Percentiles rank a stretch among this genome's conserved stretches.
Conservation (phyloP, 1,140 invertebrate genomes). For the Drosophila oshimai region DNA sequence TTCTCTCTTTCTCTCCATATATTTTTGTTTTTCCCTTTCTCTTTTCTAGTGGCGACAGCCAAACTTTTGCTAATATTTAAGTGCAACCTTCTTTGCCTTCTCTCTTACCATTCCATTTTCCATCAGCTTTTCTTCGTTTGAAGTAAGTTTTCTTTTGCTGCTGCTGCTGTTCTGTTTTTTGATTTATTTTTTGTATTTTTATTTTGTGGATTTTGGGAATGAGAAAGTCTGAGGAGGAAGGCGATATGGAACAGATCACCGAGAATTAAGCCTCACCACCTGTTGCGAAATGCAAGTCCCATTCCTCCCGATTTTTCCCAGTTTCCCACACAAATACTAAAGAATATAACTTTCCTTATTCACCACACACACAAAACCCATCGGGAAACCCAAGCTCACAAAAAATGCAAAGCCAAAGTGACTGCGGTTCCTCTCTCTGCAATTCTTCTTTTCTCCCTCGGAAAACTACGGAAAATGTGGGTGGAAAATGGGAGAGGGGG, state of each 20-base stretch:
- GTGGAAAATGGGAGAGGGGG: background rate
- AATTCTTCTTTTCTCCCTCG: background rate
- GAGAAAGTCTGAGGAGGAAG: background rate
- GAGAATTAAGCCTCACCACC: constrained; percentile 11
- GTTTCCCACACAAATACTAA: background rate
- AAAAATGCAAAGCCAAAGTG: constrained; percentile 61
- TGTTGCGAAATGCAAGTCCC: constrained; percentile 14
- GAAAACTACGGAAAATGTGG: background rate
- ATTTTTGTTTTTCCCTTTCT: background rate
- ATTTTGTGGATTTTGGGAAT: constrained; percentile 2
- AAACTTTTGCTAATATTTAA: constrained; percentile 50
- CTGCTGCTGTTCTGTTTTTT: too few species aligned
- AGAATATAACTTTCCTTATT: background rate
- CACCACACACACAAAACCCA: background rate
- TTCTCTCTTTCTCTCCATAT: background rate
- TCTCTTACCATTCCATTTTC: background rate
- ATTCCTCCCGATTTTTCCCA: background rate
- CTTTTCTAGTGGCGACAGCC: background rate
- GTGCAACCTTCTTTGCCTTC: constrained; percentile 6
- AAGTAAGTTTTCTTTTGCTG: background rate
- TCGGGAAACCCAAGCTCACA: constrained; percentile 10
- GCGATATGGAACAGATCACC: constrained; percentile 3
- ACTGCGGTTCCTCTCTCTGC: constrained; percentile 21
- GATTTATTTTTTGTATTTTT: background rate
- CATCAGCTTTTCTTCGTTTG: constrained; percentile 1